These are phyloP conservation scores for Trichoplusia ni DNA, from an alignment of 1,140 invertebrate species.

Conservation along the genomic window DNA sequence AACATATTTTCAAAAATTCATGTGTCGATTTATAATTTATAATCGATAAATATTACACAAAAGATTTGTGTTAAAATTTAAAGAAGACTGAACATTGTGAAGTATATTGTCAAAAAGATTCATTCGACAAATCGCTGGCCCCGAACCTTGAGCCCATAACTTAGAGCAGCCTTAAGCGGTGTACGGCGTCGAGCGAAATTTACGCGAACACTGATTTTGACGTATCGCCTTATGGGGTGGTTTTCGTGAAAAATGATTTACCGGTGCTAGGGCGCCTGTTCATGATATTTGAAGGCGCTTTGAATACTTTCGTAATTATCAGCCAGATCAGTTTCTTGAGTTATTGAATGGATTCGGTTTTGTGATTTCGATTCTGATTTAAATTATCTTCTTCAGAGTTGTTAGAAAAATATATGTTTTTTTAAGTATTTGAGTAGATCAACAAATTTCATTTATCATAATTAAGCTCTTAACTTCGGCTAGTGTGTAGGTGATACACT, in stretches of 20 bases:
- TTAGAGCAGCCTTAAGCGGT: slow-evolving; percentile 35
- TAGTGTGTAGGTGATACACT: no score
- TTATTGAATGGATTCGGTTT: neutral
- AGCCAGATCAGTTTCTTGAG: neutral
- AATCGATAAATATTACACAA: no score
- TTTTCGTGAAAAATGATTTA: slow-evolving; percentile 63
- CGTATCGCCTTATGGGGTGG: slow-evolving; percentile 62
- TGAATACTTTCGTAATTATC: slow-evolving; percentile 37
- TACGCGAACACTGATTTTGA: slow-evolving; percentile 75
- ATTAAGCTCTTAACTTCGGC: no score
- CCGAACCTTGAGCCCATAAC: slow-evolving; percentile 16
- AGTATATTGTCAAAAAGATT: neutral
- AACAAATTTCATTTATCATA: no score
- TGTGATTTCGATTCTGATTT: no score
- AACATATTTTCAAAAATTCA: no score
- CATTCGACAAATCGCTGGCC: neutral
- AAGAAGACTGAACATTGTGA: no score
- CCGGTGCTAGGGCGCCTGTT: slow-evolving; percentile 44
- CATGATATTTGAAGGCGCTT: slow-evolving; percentile 42
- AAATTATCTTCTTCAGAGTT: no score
- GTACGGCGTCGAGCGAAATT: slow-evolving; percentile 55
- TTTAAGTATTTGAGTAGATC: no score
- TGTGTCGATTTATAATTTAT: no score
- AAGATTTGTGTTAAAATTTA: no score
- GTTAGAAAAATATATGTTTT: no score